Evolutionary conservation across 1,140 invertebrate species (phyloP).

Genomic region (Vanessa tameamea): DNA sequence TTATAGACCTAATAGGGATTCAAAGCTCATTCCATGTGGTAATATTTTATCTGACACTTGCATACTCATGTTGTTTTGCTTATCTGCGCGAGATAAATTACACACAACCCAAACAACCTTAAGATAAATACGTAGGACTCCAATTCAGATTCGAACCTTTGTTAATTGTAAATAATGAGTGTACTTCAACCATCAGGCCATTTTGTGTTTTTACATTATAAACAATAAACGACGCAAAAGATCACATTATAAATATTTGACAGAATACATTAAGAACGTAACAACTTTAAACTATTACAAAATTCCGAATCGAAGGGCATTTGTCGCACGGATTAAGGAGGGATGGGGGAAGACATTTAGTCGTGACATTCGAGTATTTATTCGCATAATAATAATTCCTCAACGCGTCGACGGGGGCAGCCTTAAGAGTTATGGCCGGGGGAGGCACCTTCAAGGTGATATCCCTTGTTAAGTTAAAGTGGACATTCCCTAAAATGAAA

Average conservation of each 20-base stretch:
- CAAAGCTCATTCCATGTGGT: too few species aligned
- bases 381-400: constrained; percentile 83
- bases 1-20: too few species aligned
- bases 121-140: too few species aligned
- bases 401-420: constrained; percentile 73
- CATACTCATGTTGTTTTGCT: too few species aligned
- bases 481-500: constrained; percentile 27
- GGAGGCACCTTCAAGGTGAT: constrained; percentile 72
- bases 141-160: too few species aligned
- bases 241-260: neutral
- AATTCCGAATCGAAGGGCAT: constrained; percentile 58
- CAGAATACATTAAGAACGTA: neutral
- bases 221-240: neutral
- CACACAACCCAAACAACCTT: too few species aligned
- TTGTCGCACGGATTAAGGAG: constrained; percentile 61
- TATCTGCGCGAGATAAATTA: too few species aligned
- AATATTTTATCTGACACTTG: too few species aligned
- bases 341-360: constrained; percentile 74
- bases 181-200: too few species aligned
- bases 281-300: constrained; percentile 15
- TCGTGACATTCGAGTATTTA: constrained; percentile 82
- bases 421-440: constrained; percentile 79
- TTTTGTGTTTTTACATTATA: neutral
- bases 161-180: too few species aligned
- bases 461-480: constrained; percentile 32